These are phyloP conservation scores for Triplophysa bombifrons DNA, from an alignment of 2,797 vertebrate species.

Conservation along the genomic window DNA sequence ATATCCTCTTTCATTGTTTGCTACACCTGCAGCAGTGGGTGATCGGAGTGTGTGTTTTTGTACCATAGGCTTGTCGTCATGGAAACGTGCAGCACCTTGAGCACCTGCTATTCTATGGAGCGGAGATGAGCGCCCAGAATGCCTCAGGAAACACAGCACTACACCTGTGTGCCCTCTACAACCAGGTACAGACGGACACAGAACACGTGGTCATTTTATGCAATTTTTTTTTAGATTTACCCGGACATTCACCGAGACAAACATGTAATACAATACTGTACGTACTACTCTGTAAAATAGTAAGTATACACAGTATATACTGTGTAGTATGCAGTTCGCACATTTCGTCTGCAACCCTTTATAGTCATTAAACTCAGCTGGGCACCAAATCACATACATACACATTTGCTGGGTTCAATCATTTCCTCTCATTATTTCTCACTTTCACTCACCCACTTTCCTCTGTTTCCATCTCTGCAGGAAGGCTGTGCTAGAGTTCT, in stretches of 20 bases:
- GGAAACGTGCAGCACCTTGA: slow-evolving; percentile 98
- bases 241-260: too few relatives aligned
- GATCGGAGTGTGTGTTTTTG: slow-evolving; percentile 40
- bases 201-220: too few relatives aligned
- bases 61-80: slow-evolving; percentile 89
- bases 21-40: slow-evolving; percentile 26
- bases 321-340: not conserved
- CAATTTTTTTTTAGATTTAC: too few relatives aligned
- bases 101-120: slow-evolving; percentile 95
- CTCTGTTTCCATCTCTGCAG: slow-evolving; percentile 67
- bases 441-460: not conserved
- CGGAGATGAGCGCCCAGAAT: slow-evolving; percentile 95
- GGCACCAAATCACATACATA: not conserved
- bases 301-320: not conserved
- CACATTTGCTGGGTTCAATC: not conserved
- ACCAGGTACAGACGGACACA: slow-evolving; percentile 81
- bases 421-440: slow-evolving; percentile 21
- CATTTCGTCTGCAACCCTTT: not conserved
- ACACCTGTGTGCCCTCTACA: slow-evolving; percentile 95
- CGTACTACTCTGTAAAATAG: not conserved
- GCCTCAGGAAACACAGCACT: slow-evolving; percentile 96
- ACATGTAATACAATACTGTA: not conserved
- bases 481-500: slow-evolving; percentile 96
- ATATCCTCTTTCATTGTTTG: slow-evolving; percentile 39
- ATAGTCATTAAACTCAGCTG: slow-evolving; percentile 23